Evolutionary conservation across 1,140 invertebrate genomes (phyloP), one percentile per base, ranked within the genome.

Genomic region (Drosophila orosa): DNA sequence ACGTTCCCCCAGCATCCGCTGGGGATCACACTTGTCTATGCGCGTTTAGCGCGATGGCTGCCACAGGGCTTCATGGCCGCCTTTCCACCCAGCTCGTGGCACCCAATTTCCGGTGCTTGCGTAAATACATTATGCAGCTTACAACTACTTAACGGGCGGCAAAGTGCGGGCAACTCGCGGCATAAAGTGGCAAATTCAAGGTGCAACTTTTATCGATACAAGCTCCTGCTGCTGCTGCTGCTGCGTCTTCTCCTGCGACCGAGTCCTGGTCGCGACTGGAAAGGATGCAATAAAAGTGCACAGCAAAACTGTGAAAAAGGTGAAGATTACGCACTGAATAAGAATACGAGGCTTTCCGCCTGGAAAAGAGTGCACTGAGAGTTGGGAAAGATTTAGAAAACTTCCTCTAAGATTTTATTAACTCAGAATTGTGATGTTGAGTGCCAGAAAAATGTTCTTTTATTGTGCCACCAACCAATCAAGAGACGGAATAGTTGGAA

Each of bases 71-170:
- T 69, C 67, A 71, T 69, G 65, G 67, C 24, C 39, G 65, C 25
- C n/a, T 13, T 39, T 24, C 55, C 67, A 66, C 74, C 69, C 69
- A 60, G 31, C 57, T 68, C 56, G 61, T 68, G 74, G 83, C 84
- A 87, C 68, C 83, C 83, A 83, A 89, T 87, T 87, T 87, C 83
- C 83, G 83, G 84, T 84, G 72, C 83, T 87, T 87, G 80, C 72
- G 80, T 87, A 87, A 89, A 87, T 87, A 87, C 83, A 87, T 87
- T 87, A 87, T 87, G 83, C 83, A 87, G 80, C 83, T 87, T 87
- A 87, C 83, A 87, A 87, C 83, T 87, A 87, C 83, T 87, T 87
- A 87, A 73, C 80, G 24, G 22, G 24, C 40, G 31, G 45, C 25
- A 35, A 59, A 69, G 71, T 63, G 56, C 42, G 48, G 56, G 67